These are phyloP conservation scores for Archegozetes longisetosus DNA, from an alignment of 1,140 invertebrate genomes.

Conservation along the genomic window DNA sequence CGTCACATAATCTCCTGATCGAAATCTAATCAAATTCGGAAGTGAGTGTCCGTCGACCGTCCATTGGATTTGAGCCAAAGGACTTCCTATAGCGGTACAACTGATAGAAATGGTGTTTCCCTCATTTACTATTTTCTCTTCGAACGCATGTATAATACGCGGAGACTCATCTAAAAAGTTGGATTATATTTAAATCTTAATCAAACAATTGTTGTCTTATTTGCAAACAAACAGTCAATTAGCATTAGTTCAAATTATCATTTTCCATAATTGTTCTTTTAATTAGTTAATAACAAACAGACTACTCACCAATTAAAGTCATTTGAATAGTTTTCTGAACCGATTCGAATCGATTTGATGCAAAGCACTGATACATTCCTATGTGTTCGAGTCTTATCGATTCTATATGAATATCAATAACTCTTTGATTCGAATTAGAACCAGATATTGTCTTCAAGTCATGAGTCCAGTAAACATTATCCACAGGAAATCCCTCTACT, in stretches of 20 bases:
- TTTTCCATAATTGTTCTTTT: no score
- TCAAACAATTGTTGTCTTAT: no score
- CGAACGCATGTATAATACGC: conserved; percentile 22
- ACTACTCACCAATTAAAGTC: conserved; percentile 28
- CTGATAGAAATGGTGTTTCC: conserved; percentile 22
- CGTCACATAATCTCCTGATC: conserved; percentile 19
- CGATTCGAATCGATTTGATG: conserved; percentile 80
- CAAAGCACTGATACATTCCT: conserved; percentile 95
- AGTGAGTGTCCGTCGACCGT: conserved; percentile 66
- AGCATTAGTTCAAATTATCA: no score
- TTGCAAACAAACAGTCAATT: no score
- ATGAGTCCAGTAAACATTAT: conserved; percentile 4
- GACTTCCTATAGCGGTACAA: conserved; percentile 23
- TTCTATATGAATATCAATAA: no score
- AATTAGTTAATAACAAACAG: no score
- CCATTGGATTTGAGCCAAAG: conserved; percentile 45
- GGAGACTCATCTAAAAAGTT: conserved; percentile 25
- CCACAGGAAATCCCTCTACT: conserved; percentile 9
- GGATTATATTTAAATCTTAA: no score
- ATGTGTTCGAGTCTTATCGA: conserved; percentile 74
- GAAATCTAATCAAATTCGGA: conserved; percentile 30
- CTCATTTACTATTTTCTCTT: conserved; percentile 19
- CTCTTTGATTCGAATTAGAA: neutral
- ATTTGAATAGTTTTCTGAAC: conserved; percentile 30
- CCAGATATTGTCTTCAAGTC: neutral